Evolutionary conservation across 2,797 vertebrate species (phyloP).

Genomic region (Pempheris klunzingeri): DNA sequence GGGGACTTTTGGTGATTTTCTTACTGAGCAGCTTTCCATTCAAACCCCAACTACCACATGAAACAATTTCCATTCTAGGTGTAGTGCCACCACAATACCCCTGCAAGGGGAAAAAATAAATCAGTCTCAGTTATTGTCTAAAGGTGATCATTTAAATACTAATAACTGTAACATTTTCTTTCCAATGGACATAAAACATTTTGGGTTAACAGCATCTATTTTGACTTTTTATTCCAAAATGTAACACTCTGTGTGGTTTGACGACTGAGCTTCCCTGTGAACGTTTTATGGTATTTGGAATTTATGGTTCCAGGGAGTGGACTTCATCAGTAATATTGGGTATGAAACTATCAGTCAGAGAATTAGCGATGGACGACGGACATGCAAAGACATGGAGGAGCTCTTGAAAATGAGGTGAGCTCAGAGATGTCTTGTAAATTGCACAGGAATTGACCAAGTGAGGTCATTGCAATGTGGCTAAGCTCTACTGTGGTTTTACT

Average conservation of each 20-base stretch:
- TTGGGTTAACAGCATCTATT: background rate
- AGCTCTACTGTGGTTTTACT: background rate
- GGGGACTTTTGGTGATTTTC: background rate
- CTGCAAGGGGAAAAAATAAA: background rate
- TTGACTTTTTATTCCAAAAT: background rate
- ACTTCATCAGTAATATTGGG: constrained; percentile 90
- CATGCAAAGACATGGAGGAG: constrained; percentile 96
- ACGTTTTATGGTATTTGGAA: background rate
- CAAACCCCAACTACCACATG: background rate
- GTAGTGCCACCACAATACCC: background rate
- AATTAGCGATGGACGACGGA: constrained; percentile 91
- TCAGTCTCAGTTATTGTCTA: background rate
- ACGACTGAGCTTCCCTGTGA: background rate
- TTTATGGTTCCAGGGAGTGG: constrained; percentile 84
- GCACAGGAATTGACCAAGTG: background rate
- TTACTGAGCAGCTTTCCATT: constrained; percentile 18
- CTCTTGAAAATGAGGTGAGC: constrained; percentile 93
- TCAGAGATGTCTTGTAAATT: background rate
- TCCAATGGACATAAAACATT: background rate
- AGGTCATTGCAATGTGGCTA: background rate
- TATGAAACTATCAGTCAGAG: constrained; percentile 91
- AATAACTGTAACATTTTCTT: background rate
- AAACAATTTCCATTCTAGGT: constrained; percentile 32
- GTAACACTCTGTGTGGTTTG: background rate
- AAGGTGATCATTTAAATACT: background rate